phyloP scores from a whole-genome alignment of 2,113 vertebrate genomes.

The Takifugu flavidus region DNA sequence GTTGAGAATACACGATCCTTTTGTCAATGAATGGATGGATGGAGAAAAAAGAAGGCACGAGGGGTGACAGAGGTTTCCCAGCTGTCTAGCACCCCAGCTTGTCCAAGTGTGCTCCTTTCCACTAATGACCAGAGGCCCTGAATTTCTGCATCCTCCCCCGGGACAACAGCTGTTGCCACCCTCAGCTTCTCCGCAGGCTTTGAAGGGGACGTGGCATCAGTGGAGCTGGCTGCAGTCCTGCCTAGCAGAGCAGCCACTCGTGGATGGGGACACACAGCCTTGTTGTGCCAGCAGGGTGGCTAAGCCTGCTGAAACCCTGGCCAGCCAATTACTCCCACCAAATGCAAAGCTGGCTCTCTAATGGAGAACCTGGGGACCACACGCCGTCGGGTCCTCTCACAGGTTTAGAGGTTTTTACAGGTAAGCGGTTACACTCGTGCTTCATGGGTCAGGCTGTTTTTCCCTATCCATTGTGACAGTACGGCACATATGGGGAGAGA shows the following conservation, averaged over 20 bases:
- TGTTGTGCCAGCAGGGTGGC: constrained; percentile 74
- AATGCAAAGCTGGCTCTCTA: constrained; percentile 67
- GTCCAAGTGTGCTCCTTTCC: constrained; percentile 62
- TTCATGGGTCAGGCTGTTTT: constrained; percentile 6
- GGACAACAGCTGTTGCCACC: constrained; percentile 74
- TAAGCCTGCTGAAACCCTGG: constrained; percentile 73
- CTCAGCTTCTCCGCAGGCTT: constrained; percentile 58
- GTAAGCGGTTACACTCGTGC: constrained; percentile 40
- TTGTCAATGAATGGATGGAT: constrained; percentile 22
- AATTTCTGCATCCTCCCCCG: constrained; percentile 58
- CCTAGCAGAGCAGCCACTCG: constrained; percentile 59
- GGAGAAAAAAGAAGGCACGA: constrained; percentile 35
- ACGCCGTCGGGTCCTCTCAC: constrained; percentile 52
- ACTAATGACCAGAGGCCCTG: constrained; percentile 74
- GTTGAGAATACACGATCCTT: constrained; percentile 25
- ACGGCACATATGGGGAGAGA: constrained; percentile 27
- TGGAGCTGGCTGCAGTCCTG: constrained; percentile 58
- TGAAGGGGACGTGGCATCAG: constrained; percentile 64
- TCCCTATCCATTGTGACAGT: constrained; percentile 32
- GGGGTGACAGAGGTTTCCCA: constrained; percentile 53
- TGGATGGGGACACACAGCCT: constrained; percentile 56
- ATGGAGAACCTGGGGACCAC: constrained; percentile 72
- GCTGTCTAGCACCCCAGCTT: constrained; percentile 61
- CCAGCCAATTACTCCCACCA: constrained; percentile 73
- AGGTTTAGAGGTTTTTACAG: constrained; percentile 54